Conservation (phyloP, 1,140 invertebrate species). For the Drosophila pruinosa region DNA sequence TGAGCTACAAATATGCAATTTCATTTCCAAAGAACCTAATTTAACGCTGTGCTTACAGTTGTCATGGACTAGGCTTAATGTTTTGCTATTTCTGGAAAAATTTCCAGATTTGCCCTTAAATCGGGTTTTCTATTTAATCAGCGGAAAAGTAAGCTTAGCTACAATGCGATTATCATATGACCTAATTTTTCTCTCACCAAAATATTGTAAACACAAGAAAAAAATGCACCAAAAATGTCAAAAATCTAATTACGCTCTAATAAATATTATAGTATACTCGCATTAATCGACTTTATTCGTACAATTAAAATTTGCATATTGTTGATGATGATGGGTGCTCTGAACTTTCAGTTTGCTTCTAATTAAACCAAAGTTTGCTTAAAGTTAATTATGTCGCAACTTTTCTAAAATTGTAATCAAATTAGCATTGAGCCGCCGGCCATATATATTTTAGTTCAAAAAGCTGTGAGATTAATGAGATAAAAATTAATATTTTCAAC, state of each 20-base stretch:
- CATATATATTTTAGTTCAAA: neutral
- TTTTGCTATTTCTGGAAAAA: neutral
- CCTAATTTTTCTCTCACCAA: too few relatives aligned
- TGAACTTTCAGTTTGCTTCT: slow-evolving; percentile 2
- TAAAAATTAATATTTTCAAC: neutral
- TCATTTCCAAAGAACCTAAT: slow-evolving; percentile 16
- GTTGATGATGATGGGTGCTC: slow-evolving; percentile 26
- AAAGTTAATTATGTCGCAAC: slow-evolving; percentile 36
- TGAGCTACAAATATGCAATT: slow-evolving; percentile 16
- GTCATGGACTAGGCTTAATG: neutral
- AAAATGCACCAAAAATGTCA: too few relatives aligned
- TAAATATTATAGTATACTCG: neutral
- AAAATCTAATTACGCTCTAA: slow-evolving; percentile 8
- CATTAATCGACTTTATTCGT: neutral
- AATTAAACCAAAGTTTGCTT: slow-evolving; percentile 46
- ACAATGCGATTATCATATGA: too few relatives aligned
- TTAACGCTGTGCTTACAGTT: slow-evolving; percentile 14
- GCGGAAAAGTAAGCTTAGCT: too few relatives aligned
- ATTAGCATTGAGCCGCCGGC: slow-evolving; percentile 16
- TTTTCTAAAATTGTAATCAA: slow-evolving; percentile 25
- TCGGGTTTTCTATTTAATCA: too few relatives aligned
- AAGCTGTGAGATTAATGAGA: neutral
- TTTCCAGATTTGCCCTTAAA: too few relatives aligned
- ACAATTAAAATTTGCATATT: slow-evolving; percentile 36
- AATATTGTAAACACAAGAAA: too few relatives aligned